Conservation (phyloP, 1,140 invertebrate genomes). For the Eciton burchellii region DNA sequence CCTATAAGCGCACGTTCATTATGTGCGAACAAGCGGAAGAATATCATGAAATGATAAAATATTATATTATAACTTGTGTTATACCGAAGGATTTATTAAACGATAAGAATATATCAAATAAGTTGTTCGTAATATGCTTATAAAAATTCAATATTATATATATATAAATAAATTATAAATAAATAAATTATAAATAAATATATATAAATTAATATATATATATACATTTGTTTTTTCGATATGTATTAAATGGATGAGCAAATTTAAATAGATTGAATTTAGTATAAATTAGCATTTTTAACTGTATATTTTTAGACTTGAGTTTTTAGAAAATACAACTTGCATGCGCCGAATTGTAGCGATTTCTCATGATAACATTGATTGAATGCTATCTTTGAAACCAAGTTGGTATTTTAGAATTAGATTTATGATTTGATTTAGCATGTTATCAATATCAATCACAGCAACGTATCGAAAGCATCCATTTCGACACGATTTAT, state of each 20-base stretch:
- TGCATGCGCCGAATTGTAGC: no score
- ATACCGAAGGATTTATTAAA: no score
- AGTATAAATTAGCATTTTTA: background rate
- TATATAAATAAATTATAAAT: no score
- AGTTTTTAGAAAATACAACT: background rate
- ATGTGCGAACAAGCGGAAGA: background rate
- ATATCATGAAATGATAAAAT: background rate
- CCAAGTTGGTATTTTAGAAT: no score
- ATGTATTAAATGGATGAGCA: background rate
- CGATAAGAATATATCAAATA: no score
- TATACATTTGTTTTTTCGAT: background rate
- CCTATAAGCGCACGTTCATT: background rate
- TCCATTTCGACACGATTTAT: background rate
- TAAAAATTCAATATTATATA: background rate
- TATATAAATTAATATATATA: no score
- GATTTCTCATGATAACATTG: no score
- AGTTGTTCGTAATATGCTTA: background rate
- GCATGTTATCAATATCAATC: no score
- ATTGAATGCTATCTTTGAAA: no score
- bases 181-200: background rate
- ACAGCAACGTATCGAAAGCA: no score
- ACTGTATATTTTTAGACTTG: background rate
- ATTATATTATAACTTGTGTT: no score
- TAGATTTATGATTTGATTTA: no score
- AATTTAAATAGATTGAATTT: background rate